Conservation (phyloP, 2,113 vertebrate species). For the Engystomops pustulosus region DNA sequence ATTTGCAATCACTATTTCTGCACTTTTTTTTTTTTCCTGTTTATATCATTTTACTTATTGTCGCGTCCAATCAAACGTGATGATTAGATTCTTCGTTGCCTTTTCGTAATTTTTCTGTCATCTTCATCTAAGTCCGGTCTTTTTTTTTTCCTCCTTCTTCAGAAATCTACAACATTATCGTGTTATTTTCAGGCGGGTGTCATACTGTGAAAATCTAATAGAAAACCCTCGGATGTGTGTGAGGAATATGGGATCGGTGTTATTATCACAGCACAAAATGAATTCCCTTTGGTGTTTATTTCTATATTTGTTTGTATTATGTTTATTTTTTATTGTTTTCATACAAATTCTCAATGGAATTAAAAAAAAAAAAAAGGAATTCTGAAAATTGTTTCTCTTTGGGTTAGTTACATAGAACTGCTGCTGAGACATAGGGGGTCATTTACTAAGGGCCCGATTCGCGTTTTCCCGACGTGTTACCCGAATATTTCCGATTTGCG, state of each 20-base stretch:
- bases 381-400: too few relatives aligned
- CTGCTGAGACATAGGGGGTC: too few relatives aligned
- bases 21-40: neutral
- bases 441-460: too few relatives aligned
- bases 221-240: slow-evolving; percentile 7
- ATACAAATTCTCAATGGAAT: too few relatives aligned
- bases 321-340: too few relatives aligned
- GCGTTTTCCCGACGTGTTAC: too few relatives aligned
- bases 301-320: neutral
- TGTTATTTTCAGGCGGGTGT: neutral
- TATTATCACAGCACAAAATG: neutral
- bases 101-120: neutral
- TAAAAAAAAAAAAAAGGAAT: too few relatives aligned
- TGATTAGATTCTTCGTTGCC: neutral
- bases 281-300: neutral
- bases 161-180: neutral
- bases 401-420: too few relatives aligned
- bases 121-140: neutral
- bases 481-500: too few relatives aligned
- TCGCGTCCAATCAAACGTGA: neutral
- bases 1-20: neutral
- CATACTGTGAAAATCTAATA: slow-evolving; percentile 13
- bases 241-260: neutral
- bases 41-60: neutral
- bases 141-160: too few relatives aligned